Percentiles rank a stretch among this genome's conserved stretches.
phyloP scores from a whole-genome alignment of 2,888 invertebrate genomes.

The Saturnia pavonia region DNA sequence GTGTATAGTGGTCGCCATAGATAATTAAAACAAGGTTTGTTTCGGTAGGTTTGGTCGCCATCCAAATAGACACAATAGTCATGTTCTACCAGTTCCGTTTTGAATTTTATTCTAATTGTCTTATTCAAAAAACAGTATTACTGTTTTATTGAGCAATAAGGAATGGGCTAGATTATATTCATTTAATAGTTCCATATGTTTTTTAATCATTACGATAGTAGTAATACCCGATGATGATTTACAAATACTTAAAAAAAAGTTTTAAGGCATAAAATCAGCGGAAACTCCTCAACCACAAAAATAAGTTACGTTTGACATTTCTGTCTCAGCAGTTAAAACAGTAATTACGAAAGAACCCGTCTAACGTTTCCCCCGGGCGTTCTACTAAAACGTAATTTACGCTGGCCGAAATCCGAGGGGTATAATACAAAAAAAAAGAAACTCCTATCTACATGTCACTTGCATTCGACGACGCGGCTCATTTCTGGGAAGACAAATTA shows the following conservation, averaged over 20 bases:
- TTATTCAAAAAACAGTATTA: no score
- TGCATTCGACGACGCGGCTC: slow-evolving; percentile 80
- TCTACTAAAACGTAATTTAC: slow-evolving; percentile 79
- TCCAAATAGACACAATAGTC: no score
- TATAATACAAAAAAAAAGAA: slow-evolving; percentile 47
- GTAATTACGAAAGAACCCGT: slow-evolving; percentile 76
- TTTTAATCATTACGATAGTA: no score
- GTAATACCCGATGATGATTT: background rate
- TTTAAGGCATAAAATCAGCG: slow-evolving; percentile 36
- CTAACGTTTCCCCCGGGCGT: slow-evolving; percentile 77
- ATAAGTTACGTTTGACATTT: slow-evolving; percentile 75
- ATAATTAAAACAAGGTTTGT: no score
- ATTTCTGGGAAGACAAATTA: slow-evolving; percentile 82
- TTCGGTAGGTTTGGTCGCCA: no score
- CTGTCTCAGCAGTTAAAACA: slow-evolving; percentile 76
- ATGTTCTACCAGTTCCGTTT: no score
- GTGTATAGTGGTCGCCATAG: no score
- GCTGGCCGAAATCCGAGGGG: slow-evolving; percentile 71
- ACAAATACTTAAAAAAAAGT: slow-evolving; percentile 26
- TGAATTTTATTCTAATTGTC: no score
- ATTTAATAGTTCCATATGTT: no score
- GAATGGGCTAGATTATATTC: no score
- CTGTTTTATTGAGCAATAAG: no score
- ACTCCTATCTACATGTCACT: slow-evolving; percentile 73
- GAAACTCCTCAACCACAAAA: slow-evolving; percentile 62